Conservation (phyloP, 2,113 vertebrate genomes). For the Hiodon alosoides region DNA sequence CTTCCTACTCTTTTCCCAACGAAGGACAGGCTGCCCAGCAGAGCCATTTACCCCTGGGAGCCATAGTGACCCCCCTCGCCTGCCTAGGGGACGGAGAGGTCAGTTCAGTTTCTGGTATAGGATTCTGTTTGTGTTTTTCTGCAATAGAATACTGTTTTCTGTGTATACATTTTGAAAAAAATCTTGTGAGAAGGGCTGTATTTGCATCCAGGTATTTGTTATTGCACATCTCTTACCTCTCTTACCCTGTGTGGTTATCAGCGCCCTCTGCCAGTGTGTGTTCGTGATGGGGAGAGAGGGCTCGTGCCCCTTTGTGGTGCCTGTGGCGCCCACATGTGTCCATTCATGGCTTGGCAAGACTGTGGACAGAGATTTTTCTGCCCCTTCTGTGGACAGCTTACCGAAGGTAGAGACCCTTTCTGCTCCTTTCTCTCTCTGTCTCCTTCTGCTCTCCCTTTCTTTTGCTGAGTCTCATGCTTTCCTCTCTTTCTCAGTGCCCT, state of each 20-base stretch:
- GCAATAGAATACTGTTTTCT: not conserved
- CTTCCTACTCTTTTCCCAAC: conserved; percentile 59
- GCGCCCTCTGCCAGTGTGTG: conserved; percentile 45
- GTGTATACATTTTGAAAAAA: not conserved
- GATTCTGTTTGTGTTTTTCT: not conserved
- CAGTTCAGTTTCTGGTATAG: not conserved
- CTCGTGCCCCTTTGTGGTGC: conserved; percentile 49
- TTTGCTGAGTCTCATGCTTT: not conserved
- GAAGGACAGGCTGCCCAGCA: conserved; percentile 53
- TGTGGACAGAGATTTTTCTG: conserved; percentile 68
- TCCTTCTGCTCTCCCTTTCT: not conserved
- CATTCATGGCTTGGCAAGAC: conserved; percentile 67
- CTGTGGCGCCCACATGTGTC: conserved; percentile 66
- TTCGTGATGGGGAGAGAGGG: conserved; percentile 28
- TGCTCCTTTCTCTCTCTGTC: not conserved
- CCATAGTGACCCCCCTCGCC: conserved; percentile 58
- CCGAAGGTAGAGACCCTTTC: conserved; percentile 47
- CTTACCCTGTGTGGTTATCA: conserved; percentile 9
- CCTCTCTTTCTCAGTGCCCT: conserved; percentile 43
- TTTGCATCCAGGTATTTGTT: too few species aligned
- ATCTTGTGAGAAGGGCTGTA: not conserved
- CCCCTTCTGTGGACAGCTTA: conserved; percentile 64
- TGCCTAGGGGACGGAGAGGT: conserved; percentile 46
- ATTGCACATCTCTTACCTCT: not conserved
- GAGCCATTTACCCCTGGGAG: conserved; percentile 61